Base-by-base conservation (phyloP, 2,888 invertebrate genomes). In the Drosophila mayaguana region DNA sequence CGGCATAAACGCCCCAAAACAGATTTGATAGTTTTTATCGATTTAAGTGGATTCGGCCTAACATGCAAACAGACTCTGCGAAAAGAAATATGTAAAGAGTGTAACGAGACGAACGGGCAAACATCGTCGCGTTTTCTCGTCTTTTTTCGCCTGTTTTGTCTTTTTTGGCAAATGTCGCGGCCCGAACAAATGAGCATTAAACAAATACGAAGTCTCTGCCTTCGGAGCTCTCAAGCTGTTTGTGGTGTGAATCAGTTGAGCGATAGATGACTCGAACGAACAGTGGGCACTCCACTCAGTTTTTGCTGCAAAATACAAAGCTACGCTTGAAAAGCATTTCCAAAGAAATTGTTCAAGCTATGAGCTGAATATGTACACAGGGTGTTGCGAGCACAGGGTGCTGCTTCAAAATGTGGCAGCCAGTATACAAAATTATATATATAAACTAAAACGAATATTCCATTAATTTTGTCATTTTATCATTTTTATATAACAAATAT, bases 21-120 rank as follows among this genome's bases (percentile, higher is more conserved):
- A 88, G 82, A 88, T 88, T 89, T 87, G 83, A 85, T 87, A 89
- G 89, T 87, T 87, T 89, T 87, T 87, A 87, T 87, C 89, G 87
- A 87, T 89, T 87, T 83, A 87, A 88, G 86, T 82, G 80, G 86
- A 90, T 88, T 83, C 84, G 63, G 72, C 62, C 75, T 68, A 80
- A 70, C 68, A 75, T 69, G 64, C 67, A 74, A 59, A 74, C 56
- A 73, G 63, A 60, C 56, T 62, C 60, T 43, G 32, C 51, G 42
- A 63, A 56, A 20, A 57, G 12, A 59, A 60, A 67, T 65, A 65
- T 59, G 62, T 61, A 57, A 40, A n/a, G 38, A 40, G 25, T 3
- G 20, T 48, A 32, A 18, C 50, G 34, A 34, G 18, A 50, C 50
- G 32, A 32, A 20, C 50, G 50, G 50, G 34, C 50, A 50, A 50